Evolutionary conservation across 1,140 invertebrate genomes (phyloP), one percentile per base, ranked within the genome.

Genomic region (Chlorops oryzae): DNA sequence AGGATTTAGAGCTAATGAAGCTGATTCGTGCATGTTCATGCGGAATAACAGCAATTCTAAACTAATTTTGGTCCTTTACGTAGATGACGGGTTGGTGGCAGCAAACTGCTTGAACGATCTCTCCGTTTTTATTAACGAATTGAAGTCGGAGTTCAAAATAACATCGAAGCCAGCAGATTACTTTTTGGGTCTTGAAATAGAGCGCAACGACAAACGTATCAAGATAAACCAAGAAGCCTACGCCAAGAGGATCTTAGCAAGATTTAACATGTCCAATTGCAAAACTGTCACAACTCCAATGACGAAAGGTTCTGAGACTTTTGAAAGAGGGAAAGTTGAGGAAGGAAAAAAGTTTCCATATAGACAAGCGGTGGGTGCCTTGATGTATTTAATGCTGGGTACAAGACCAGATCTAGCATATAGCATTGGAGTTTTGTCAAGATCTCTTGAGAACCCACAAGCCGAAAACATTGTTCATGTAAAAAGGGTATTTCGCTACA

Each of bases 391-490:
- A n/a, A n/a, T 73, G 65, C 50, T 64, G 18, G 60, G 62, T 5
- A 72, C 73, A 12, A 65, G 74, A 58, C 70, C 74, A 17, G 67
- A 74, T 45, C 54, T 75, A 15, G 61, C 62, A 28, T 73, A 55
- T 50, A 59, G 59, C 39, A n/a, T n/a, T n/a, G n/a, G n/a, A n/a
- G n/a, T 59, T 73, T n/a, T 71, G 7, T 72, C 65, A 9, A 62
- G 67, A 55, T 54, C 54, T 20, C 57, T 72, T 9, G 67, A 74
- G 56, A 71, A 71, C 48, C 63, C 70, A 49, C 59, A 56, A 39
- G 32, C 15, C 27, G 54, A 65, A 54, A 62, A 73, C 57, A 39
- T 63, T 23, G 34, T 50, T 38, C 40, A 52, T 47, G 52, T 72
- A 6, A 72, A 59, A n/a, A n/a, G 61, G 54, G 56, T 71, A 50